Base-by-base conservation (phyloP, 2,113 vertebrate genomes). In the Pseudorhombus dupliciocellatus region DNA sequence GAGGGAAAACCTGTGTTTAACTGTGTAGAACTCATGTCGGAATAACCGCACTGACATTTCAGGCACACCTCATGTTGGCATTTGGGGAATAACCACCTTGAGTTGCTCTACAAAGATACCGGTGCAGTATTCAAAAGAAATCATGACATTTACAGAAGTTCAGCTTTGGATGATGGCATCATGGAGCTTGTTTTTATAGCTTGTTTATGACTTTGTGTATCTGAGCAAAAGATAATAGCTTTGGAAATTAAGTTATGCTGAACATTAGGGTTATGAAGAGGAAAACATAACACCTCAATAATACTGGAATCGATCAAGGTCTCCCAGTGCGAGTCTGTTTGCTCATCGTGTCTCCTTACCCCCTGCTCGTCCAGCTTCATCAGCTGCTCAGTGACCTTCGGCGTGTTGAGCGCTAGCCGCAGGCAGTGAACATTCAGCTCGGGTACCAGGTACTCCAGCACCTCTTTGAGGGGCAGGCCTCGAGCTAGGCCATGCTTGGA, bases 311-410 rank as follows among this genome's bases (percentile, higher is more conserved):
- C 20, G 59, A 53, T 70, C 28, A 40, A 46, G 54, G 21, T 24
- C n/a, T 26, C 5, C 11, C 7, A 21, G 21, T 1, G 6, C 5
- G 37, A 15, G 10, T 21, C 22, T 21, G 15, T 56, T 5, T 8
- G 14, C 10, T 21, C 0, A 12, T 7, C 24, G 16, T 3, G 20
- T 68, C 90, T 89, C 74, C 94, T 92, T 87, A 99, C 98, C 93
- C 97, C 98, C 91, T 99, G 98, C 62, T 99, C 98, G 63, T 99
- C 98, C 84, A 99, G 93, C 66, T 99, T 99, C 96, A 99, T 97
- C 79, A 99, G 96, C 73, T 99, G 97, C 59, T 99, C 98, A 0
- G 98, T 98, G 88, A 99, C 98, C 84, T 98, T 99, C 0, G 97
- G 98, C 1, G 98, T 98, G 91, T 98, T 99, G 87, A 99, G 97